Evolutionary conservation across 1,140 invertebrate species (phyloP).

Genomic region (Gryllus bimaculatus): DNA sequence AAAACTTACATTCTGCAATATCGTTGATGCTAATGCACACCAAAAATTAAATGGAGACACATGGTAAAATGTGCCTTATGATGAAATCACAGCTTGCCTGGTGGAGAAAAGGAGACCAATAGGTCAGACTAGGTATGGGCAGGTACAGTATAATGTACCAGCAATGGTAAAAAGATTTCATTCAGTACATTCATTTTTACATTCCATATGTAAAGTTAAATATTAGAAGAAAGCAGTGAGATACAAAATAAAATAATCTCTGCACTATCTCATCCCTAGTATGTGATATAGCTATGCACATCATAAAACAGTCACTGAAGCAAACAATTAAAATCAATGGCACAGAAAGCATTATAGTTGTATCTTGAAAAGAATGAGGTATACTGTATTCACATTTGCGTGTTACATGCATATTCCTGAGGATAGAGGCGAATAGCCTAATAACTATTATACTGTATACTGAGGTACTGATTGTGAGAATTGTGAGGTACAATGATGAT

Average conservation of each 20-base stretch:
- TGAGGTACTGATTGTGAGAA: slow-evolving; percentile 16
- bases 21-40: background rate
- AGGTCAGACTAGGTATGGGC: background rate
- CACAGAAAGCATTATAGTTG: background rate
- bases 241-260: background rate
- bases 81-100: background rate
- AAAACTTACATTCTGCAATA: background rate
- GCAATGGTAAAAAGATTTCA: slow-evolving; percentile 5
- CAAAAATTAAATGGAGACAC: background rate
- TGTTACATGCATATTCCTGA: slow-evolving; percentile 9
- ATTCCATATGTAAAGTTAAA: background rate
- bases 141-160: background rate
- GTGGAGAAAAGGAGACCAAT: background rate
- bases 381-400: background rate
- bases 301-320: background rate
- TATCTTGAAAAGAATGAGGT: background rate
- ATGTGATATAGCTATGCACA: background rate
- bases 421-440: slow-evolving; percentile 12
- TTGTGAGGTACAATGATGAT: background rate
- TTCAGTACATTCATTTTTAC: background rate
- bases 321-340: background rate
- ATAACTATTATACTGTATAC: slow-evolving; percentile 14
- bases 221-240: background rate
- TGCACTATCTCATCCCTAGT: background rate
- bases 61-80: background rate